Conservation (phyloP, 2,888 invertebrate genomes). For the Coelopa pilipes region DNA sequence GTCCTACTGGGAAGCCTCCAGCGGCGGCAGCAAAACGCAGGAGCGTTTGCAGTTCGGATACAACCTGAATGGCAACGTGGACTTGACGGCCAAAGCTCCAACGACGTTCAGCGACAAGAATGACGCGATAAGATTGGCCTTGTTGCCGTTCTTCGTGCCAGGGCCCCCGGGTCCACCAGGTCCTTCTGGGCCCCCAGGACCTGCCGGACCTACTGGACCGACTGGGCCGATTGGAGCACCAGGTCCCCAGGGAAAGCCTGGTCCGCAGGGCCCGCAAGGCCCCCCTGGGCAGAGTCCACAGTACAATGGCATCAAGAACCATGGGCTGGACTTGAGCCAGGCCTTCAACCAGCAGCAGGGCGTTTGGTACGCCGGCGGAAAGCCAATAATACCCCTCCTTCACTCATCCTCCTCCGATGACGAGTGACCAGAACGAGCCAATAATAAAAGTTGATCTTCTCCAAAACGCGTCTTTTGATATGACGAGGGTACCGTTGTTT, state of each 20-base stretch:
- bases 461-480: not conserved
- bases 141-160: conserved; percentile 36
- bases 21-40: conserved; percentile 34
- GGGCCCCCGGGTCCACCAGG: not conserved
- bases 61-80: conserved; percentile 55
- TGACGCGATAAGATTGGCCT: conserved; percentile 37
- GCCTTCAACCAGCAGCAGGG: conserved; percentile 41
- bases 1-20: conserved; percentile 49
- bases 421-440: conserved; percentile 25
- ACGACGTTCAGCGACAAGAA: conserved; percentile 33
- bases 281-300: conserved; percentile 8
- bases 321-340: not conserved
- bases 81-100: conserved; percentile 36
- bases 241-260: conserved; percentile 41
- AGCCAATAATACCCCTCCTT: conserved; percentile 38
- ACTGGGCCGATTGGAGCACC: conserved; percentile 40
- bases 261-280: conserved; percentile 42
- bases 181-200: conserved; percentile 29
- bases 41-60: conserved; percentile 54
- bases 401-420: conserved; percentile 25
- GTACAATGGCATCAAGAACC: too few relatives aligned
- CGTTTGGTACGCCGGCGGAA: conserved; percentile 43
- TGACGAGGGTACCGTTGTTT: not conserved
- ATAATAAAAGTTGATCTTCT: not conserved
- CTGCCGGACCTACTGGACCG: conserved; percentile 44